phyloP scores from a whole-genome alignment of 2,113 vertebrate species.

The Microcebus murinus region DNA sequence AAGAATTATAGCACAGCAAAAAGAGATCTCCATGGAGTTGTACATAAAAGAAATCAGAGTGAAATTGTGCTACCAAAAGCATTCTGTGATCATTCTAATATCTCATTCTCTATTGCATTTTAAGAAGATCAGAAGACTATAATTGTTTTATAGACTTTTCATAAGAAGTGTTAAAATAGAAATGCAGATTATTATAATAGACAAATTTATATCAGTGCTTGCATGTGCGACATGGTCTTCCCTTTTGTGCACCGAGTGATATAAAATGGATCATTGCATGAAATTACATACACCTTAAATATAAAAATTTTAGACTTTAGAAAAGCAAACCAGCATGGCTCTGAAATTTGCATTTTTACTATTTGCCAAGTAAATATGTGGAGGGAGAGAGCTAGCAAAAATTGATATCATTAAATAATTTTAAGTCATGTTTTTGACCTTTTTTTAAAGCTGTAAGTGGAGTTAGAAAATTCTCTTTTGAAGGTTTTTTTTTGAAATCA shows the following conservation, averaged over 20 bases:
- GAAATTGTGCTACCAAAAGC: background rate
- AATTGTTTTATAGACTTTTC: constrained; percentile 21
- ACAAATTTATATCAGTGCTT: background rate
- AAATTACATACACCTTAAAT: background rate
- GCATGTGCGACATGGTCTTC: background rate
- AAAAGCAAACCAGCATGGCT: background rate
- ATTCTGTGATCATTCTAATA: background rate
- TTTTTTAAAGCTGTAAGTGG: background rate
- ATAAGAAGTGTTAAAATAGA: background rate
- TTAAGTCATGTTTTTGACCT: background rate
- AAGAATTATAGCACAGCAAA: fast-evolving
- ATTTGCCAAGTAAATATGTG: background rate
- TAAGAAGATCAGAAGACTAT: constrained; percentile 46
- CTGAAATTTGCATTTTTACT: background rate
- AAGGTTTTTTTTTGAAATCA: background rate
- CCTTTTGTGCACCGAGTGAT: background rate
- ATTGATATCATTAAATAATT: constrained; percentile 27
- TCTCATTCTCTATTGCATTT: background rate
- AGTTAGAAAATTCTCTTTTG: background rate
- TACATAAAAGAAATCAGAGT: background rate
- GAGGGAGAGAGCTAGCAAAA: background rate
- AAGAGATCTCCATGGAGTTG: background rate
- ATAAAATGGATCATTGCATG: background rate
- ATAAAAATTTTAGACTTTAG: background rate
- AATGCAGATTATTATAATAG: background rate